phyloP scores from a whole-genome alignment of 2,797 vertebrate genomes.

The Carapus acus region DNA sequence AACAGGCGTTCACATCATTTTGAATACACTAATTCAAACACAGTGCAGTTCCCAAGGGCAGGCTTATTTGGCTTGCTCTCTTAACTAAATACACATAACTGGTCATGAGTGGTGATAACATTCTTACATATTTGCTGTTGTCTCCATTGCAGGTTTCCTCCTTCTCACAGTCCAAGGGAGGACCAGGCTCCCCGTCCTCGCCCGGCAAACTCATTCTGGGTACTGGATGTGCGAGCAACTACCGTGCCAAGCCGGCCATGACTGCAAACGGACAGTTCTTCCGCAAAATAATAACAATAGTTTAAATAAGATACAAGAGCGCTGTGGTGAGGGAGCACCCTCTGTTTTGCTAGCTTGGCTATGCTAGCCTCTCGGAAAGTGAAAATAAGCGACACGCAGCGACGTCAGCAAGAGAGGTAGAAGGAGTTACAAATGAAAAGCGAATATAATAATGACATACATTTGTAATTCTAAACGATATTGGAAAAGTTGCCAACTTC shows the following conservation, averaged over 20 bases:
- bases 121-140: constrained; percentile 63
- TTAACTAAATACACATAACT: background rate
- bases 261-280: background rate
- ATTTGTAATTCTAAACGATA: background rate
- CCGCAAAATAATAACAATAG: background rate
- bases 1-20: too few relatives aligned
- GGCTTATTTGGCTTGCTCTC: too few relatives aligned
- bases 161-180: constrained; percentile 42
- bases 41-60: too few relatives aligned
- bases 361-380: constrained; percentile 33
- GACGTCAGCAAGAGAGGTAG: background rate
- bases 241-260: constrained; percentile 13
- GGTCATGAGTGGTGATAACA: background rate
- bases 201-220: constrained; percentile 53
- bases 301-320: background rate
- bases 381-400: background rate
- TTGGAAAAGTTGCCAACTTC: constrained; percentile 1
- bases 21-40: too few relatives aligned
- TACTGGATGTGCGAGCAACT: constrained; percentile 2
- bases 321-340: constrained; percentile 15
- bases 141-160: constrained; percentile 59
- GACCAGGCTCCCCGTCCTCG: constrained; percentile 43
- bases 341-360: constrained; percentile 33
- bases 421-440: background rate
- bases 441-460: background rate